A percentile compares a stretch with the other conserved stretches of the same genome.
phyloP scores from a whole-genome alignment of 2,888 invertebrate genomes.

The Hirtodrosophila trivittata region DNA sequence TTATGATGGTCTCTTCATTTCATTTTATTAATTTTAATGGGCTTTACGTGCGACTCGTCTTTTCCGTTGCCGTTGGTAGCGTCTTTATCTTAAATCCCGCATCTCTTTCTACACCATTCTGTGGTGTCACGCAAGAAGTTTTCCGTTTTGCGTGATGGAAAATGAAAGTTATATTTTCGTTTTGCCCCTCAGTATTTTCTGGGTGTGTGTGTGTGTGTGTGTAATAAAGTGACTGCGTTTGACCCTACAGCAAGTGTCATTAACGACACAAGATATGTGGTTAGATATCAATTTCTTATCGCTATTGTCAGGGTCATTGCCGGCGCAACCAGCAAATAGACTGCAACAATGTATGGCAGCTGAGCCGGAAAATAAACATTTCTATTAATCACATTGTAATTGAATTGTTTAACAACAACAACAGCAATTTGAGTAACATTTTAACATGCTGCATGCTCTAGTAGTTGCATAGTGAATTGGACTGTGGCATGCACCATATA shows the following conservation, averaged over 20 bases:
- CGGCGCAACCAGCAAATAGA: conserved; percentile 34
- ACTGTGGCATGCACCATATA: conserved; percentile 71
- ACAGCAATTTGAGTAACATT: conserved; percentile 39
- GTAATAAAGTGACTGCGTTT: conserved; percentile 30
- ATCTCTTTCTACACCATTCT: conserved; percentile 41
- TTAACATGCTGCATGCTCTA: conserved; percentile 73
- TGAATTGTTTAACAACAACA: conserved; percentile 64
- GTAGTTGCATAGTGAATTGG: conserved; percentile 67
- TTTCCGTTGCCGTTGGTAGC: conserved; percentile 18
- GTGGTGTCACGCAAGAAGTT: conserved; percentile 74
- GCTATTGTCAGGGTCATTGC: conserved; percentile 31
- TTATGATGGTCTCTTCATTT: conserved; percentile 9
- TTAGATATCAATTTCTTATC: conserved; percentile 4
- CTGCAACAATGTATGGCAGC: conserved; percentile 48
- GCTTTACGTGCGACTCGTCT: conserved; percentile 56
- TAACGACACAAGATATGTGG: background rate
- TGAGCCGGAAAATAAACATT: conserved; percentile 62
- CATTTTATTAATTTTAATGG: conserved; percentile 67
- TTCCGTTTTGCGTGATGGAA: conserved; percentile 68
- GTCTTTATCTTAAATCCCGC: conserved; percentile 19
- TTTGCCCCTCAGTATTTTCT: conserved; percentile 8
- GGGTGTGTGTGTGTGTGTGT: background rate
- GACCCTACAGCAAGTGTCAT: conserved; percentile 27
- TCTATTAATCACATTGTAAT: conserved; percentile 68
- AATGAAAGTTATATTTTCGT: conserved; percentile 75